Evolutionary conservation across 2,888 invertebrate genomes (phyloP).

Genomic region (Ochropleura plecta): DNA sequence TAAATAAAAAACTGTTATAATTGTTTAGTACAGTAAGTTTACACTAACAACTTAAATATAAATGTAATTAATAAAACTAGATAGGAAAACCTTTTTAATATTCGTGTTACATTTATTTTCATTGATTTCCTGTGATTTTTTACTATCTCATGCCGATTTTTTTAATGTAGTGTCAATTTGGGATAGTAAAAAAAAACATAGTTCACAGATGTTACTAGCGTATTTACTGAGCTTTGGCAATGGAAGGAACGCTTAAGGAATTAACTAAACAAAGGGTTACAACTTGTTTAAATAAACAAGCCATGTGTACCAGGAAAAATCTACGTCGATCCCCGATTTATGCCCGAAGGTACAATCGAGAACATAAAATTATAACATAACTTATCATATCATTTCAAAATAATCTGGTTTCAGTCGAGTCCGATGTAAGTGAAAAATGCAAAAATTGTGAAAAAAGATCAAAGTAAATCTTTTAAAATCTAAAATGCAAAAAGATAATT

Average conservation of each 20-base stretch:
- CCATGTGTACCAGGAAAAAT: not conserved
- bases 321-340: not conserved
- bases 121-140: too few relatives aligned
- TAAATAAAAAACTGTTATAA: too few relatives aligned
- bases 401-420: not conserved
- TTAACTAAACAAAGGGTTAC: conserved; percentile 33
- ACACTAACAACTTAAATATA: too few relatives aligned
- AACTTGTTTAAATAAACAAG: conserved; percentile 12
- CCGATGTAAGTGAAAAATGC: not conserved
- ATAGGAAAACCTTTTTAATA: too few relatives aligned
- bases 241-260: conserved; percentile 1
- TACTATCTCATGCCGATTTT: too few relatives aligned
- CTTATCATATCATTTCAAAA: not conserved
- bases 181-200: not conserved
- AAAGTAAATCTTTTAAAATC: not conserved
- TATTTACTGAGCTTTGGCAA: conserved; percentile 20
- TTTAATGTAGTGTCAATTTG: not conserved
- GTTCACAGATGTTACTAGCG: not conserved
- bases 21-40: too few relatives aligned
- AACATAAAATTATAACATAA: not conserved
- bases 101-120: too few relatives aligned
- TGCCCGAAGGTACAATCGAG: not conserved
- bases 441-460: not conserved
- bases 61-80: too few relatives aligned
- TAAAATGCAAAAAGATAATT: too few relatives aligned